These are phyloP conservation scores for Tylochromis polylepis DNA, from an alignment of 2,113 vertebrate genomes.

Conservation along the genomic window DNA sequence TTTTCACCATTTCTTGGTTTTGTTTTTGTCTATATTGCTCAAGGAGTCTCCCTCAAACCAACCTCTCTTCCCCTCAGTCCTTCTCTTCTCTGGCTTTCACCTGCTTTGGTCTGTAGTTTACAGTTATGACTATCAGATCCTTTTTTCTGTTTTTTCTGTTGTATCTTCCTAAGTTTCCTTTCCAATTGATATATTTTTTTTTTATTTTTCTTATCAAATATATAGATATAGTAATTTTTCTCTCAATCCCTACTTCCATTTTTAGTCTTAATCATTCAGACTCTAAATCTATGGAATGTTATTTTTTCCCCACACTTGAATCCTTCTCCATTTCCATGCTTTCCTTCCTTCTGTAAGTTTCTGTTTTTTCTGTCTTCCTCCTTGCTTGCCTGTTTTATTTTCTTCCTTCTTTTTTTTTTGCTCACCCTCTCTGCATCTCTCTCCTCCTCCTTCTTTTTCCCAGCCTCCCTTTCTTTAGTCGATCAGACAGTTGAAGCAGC, in stretches of 20 bases:
- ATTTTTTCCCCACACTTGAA: background rate
- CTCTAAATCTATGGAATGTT: background rate
- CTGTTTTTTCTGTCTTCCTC: background rate
- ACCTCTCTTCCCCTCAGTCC: background rate
- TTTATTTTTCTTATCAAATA: background rate
- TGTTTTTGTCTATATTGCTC: background rate
- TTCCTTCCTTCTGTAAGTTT: background rate
- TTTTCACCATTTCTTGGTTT: constrained; percentile 14
- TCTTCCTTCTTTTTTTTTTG: background rate
- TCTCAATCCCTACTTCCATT: background rate
- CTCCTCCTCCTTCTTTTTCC: background rate
- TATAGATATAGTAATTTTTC: background rate
- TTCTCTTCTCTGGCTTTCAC: background rate
- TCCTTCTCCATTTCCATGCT: background rate
- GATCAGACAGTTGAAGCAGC: constrained; percentile 62
- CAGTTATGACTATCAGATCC: background rate
- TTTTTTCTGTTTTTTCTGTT: background rate
- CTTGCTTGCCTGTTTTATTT: background rate
- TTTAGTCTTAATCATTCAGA: background rate
- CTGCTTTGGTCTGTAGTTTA: background rate
- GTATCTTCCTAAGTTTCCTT: background rate
- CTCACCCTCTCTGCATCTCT: background rate
- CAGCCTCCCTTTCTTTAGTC: constrained; percentile 25
- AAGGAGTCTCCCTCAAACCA: background rate
- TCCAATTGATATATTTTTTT: background rate